Base-by-base conservation (phyloP, 2,113 vertebrate genomes). In the Phyllopteryx taeniolatus region DNA sequence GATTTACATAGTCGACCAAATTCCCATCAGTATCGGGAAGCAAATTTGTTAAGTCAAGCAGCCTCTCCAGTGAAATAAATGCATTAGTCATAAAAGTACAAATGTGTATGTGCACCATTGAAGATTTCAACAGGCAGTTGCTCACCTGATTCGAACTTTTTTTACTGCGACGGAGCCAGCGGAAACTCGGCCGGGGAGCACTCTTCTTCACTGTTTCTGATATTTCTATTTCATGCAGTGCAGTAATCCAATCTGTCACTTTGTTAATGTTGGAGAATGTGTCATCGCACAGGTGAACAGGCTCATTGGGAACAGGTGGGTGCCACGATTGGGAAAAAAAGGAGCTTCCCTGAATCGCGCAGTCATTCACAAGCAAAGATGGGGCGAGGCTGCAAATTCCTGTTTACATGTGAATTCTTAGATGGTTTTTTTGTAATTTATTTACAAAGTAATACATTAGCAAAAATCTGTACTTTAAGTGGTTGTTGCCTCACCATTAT, bases 1-100 rank as follows among this genome's bases (percentile, higher is more conserved):
- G 56, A 43, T 76, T 68, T 74, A 47, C 43, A 68, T 53, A 74
- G 67, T 46, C 8, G 5, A 42, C 4, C 22, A 4, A 61, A 51
- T 69, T 14, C 15, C 1, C 64, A 13, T 59, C 53, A 53, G 19
- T 6, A 53, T 53, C 19, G 31, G 57, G 57, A 60, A 14, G 13
- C 5, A 1, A 2, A 53, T 20, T 53, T 22, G 20, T 22, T 35
- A 8, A 39, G 15, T 60, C 57, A 35, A 33, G 31, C 14, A 60
- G 57, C 9, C 19, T 2, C 51, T 2, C 2, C 8, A 53, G 51
- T 20, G 19, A 53, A 53, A 53, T 17, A 11, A 56, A 22, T 11
- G 3, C 20, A 56, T 22, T 22, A 22, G 22, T 61, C 31, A 15
- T 17, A 33, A 61, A 61, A 19, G 31, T 61, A 61, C 31, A 61